Evolutionary conservation across 2,113 vertebrate genomes (phyloP).

Genomic region (Pterophyllum scalare): DNA sequence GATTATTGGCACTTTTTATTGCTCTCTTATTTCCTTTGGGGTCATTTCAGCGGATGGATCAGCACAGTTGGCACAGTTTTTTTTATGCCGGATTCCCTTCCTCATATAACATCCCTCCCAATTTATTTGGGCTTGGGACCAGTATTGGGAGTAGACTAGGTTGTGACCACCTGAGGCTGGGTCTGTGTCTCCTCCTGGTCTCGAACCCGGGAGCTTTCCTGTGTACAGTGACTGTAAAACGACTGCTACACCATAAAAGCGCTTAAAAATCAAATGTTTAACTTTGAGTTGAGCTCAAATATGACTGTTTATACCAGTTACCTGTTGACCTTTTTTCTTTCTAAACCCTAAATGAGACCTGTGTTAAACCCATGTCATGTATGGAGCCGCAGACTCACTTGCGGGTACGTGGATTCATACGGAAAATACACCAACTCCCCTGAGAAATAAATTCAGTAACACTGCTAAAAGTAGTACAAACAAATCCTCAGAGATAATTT

Average conservation of each 20-base stretch:
- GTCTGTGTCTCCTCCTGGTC: background rate
- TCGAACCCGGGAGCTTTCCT: background rate
- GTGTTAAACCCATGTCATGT: too few species aligned
- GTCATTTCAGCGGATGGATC: too few species aligned
- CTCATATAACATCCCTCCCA: background rate
- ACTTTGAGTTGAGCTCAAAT: background rate
- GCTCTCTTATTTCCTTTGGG: too few species aligned
- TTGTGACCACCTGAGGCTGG: background rate
- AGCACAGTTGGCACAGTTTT: background rate
- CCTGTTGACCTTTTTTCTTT: background rate
- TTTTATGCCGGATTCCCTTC: background rate
- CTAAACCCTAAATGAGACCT: background rate
- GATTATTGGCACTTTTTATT: too few species aligned
- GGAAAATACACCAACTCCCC: background rate
- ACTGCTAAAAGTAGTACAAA: background rate
- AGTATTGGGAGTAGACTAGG: background rate
- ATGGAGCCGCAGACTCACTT: background rate
- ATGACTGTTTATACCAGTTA: background rate
- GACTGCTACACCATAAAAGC: background rate
- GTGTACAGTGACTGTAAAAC: background rate
- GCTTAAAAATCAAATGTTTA: background rate
- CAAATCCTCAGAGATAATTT: background rate
- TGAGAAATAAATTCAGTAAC: background rate
- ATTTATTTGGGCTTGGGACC: background rate
- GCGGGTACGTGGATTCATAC: background rate